Conservation (phyloP, 2,113 vertebrate genomes). For the Siphamia tubifer region DNA sequence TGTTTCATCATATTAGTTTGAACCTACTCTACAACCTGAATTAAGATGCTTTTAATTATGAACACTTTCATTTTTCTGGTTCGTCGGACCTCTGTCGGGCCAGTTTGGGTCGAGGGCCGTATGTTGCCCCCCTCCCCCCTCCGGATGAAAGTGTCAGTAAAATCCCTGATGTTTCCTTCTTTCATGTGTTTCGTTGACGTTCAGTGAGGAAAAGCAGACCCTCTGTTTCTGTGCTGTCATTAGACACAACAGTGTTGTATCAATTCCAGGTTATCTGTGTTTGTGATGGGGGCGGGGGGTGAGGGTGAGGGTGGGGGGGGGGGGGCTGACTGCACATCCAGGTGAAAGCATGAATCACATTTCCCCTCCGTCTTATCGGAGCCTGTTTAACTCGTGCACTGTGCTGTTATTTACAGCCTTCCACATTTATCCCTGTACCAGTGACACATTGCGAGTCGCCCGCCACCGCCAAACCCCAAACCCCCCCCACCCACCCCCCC, state of each 20-base stretch:
- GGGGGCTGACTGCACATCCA: slow-evolving; percentile 1
- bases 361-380: slow-evolving; percentile 27
- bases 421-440: slow-evolving; percentile 54
- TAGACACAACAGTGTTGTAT: neutral
- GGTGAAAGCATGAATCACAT: slow-evolving; percentile 1
- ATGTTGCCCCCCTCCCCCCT: too few relatives aligned
- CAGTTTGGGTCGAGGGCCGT: too few relatives aligned
- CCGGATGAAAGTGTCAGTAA: too few relatives aligned
- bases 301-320: neutral
- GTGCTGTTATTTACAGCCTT: slow-evolving; percentile 61
- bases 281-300: neutral
- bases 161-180: too few relatives aligned
- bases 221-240: neutral
- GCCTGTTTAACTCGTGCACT: slow-evolving; percentile 39
- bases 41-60: too few relatives aligned
- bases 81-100: too few relatives aligned
- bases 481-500: too few relatives aligned
- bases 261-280: neutral
- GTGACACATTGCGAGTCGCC: too few relatives aligned
- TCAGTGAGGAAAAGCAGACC: neutral
- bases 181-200: neutral
- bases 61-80: too few relatives aligned
- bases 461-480: too few relatives aligned
- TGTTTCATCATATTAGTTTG: too few relatives aligned
- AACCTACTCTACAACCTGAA: too few relatives aligned